These are phyloP conservation scores for Sebastes reedi DNA, from an alignment of 2,797 vertebrate genomes.

Conservation along the genomic window DNA sequence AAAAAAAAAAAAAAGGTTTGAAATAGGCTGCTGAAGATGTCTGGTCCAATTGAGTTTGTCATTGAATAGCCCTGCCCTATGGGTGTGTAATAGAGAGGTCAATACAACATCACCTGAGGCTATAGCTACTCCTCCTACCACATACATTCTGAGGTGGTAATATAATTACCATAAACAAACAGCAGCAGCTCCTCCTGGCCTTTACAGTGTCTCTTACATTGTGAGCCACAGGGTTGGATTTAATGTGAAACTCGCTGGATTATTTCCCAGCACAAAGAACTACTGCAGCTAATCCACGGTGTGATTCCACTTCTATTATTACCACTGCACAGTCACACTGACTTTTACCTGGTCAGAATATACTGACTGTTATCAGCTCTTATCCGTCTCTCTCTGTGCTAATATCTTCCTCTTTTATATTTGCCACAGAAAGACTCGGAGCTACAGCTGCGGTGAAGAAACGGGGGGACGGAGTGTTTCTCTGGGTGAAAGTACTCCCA, in stretches of 20 bases:
- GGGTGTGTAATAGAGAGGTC: background rate
- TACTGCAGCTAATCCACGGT: slow-evolving; percentile 5
- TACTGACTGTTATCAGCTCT: background rate
- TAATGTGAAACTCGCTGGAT: slow-evolving; percentile 11
- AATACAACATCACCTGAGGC: slow-evolving; percentile 14
- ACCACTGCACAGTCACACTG: background rate
- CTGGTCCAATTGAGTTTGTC: no score
- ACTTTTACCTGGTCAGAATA: background rate
- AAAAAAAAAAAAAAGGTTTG: background rate
- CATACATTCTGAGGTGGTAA: slow-evolving; percentile 1
- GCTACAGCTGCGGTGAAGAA: background rate
- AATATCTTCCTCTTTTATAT: background rate
- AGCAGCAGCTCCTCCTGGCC: slow-evolving; percentile 1
- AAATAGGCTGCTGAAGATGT: background rate
- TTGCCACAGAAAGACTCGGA: background rate
- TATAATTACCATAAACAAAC: slow-evolving; percentile 25
- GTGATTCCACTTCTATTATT: slow-evolving; percentile 4
- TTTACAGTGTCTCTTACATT: background rate
- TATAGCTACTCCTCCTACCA: background rate
- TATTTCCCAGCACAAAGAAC: slow-evolving; percentile 12
- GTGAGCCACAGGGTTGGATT: slow-evolving; percentile 2
- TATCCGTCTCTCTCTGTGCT: background rate
- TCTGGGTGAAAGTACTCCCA: slow-evolving; percentile 29
- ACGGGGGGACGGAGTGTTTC: slow-evolving; percentile 11
- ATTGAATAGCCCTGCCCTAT: background rate